Base-by-base conservation (phyloP, 2,113 vertebrate species). In the Muntiacus muntjak region DNA sequence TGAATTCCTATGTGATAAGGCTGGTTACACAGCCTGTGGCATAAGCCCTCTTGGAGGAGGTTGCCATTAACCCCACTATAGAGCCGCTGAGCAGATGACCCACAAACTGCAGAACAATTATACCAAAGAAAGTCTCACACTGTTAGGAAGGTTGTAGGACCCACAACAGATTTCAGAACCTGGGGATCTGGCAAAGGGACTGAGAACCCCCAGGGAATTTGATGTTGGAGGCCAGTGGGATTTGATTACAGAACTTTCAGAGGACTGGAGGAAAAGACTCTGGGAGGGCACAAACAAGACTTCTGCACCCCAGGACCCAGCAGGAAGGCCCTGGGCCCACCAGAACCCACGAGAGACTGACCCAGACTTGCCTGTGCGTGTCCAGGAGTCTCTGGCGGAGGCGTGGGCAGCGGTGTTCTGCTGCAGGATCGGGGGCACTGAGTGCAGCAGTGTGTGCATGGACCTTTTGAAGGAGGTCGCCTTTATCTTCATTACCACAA, bases 381-480 rank as follows among this genome's bases (percentile, higher is more conserved):
- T 36, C n/a, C 67, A 71, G 19, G 67, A 71, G 67, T 71, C 64
- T 71, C n/a, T 23, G 67, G 67, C 6, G n/a, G 9, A 71, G 67
- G 67, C 1, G 0, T 71, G 19, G n/a, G 23, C n/a, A 23, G n/a
- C 10, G 12, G 67, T 71, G 67, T 3, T 9, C 19, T 23, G 9
- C 23, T 36, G 67, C 10, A 36, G 67, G 9, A 12, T 1, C 21
- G n/a, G 67, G 67, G 67, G n/a, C n/a, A 36, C 67, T 23, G 19
- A 71, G 19, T 6, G n/a, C 1, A 36, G 9, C 64, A 36, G 9
- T 36, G 64, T 17, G n/a, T 71, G 9, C n/a, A 23, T 71, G 64
- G 64, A 36, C 9, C n/a, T 71, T 71, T 36, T 36, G 64, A 23
- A 71, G n/a, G 9, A 71, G 19, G n/a, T 71, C 0, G 0, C n/a